Base-by-base conservation (phyloP, 2,888 invertebrate species). In the Autographa gamma region DNA sequence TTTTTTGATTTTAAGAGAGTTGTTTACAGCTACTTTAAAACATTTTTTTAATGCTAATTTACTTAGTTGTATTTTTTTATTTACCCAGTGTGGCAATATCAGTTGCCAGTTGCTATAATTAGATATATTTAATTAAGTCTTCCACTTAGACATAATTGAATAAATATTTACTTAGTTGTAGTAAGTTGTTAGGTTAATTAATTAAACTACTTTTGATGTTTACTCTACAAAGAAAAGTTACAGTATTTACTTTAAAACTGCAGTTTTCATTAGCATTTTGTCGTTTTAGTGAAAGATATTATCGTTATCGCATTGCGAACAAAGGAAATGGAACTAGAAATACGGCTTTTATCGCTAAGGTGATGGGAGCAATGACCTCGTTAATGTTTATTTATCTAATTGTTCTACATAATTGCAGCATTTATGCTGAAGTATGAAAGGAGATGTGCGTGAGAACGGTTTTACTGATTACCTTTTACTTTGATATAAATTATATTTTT, bases 271-370 rank as follows among this genome's bases (percentile, higher is more conserved):
- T 76, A 69, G 56, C 32, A 67, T 71, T 71, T 66, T 41, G 64
- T 63, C 60, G 69, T 73, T 80, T 79, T 63, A 69, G 70, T n/a
- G 54, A 75, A 56, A 73, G 70, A 79, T 82, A 82, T 68, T 68
- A 48, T 48, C 48, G 77, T 86, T 86, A 86, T 85, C 81, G 77
- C 69, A 60, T 38, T 54, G 74, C 77, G 66, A 88, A 89, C 90
- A 90, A 90, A 88, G 89, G 86, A 89, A 92, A 89, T 87, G 82
- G 73, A 83, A 85, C 85, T 81, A 85, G 86, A 86, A 89, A 85
- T 88, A 81, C 67, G 43, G 63, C 78, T 80, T 86, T 90, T 93
- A 93, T 93, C 92, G 89, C 80, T 66, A 59, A 69, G 73, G 80
- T 81, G 84, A 82, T 73, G 79, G 80, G 92, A 81, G 73, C 89